Evolutionary conservation across 2,797 vertebrate species (phyloP), one percentile per base, ranked within the genome.

Genomic region (Xenopus petersii): DNA sequence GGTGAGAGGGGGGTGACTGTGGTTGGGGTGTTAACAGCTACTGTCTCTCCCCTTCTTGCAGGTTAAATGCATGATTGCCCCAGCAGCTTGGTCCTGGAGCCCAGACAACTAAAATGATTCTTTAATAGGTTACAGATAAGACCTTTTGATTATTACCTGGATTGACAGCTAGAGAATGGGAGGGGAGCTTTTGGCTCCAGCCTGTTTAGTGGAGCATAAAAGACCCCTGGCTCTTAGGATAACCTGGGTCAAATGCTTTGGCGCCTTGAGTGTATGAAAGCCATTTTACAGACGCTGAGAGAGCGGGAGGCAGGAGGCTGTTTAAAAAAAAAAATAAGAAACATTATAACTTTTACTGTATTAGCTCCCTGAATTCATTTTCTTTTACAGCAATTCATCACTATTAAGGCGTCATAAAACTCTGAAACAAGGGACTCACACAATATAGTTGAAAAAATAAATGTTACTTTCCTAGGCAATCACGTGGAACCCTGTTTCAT

Each of bases 241-340:
- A 91, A 92, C 87, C 82, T 82, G 87, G 94, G 94, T 95, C 94
- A 95, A 95, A 93, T 91, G 94, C 91, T 91, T 92, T 90, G 94
- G 94, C 93, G 93, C 94, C 93, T 94, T 51, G 79, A 82, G 91
- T 88, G 92, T 89, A 93, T 93, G 91, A 92, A 93, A 93, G 90
- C 91, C 88, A 83, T 92, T 93, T 91, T 88, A 87, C 87, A 92
- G 85, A 80, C 46, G 42, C 60, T 71, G 88, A 85, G 83, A 87
- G 91, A 90, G 74, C 63, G 75, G 64, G 71, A 72, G 58, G 33
- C 15, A n/a, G 42, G 12, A 36, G 5, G 54, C 4, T 24, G 21
- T 21, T 21, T 21, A 21, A 21, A 15, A 15, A 16, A 11, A 60
- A 60, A 24, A 55, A 42, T n/a, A n/a, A 74, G 62, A 63, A 56